Conservation (phyloP, 2,888 invertebrate species). For the Archips xylosteana region DNA sequence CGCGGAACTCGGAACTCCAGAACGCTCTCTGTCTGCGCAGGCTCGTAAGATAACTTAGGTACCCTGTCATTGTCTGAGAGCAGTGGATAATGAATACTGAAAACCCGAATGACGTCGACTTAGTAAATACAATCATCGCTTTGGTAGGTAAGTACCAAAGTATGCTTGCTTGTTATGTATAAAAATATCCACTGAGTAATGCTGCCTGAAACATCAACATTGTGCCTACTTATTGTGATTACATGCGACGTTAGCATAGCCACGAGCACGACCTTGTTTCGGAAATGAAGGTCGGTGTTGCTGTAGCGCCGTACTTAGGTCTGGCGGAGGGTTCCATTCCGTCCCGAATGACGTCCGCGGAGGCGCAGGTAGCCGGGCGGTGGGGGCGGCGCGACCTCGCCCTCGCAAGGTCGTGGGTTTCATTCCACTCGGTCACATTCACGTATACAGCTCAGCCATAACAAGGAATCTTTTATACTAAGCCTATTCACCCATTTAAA, state of each 20-base stretch:
- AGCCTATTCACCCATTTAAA: conserved; percentile 44
- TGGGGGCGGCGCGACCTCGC: conserved; percentile 72
- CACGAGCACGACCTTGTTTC: conserved; percentile 49
- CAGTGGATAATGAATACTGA: background rate
- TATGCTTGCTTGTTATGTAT: background rate
- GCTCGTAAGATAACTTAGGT: background rate
- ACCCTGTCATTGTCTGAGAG: background rate
- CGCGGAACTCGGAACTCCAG: too few species aligned
- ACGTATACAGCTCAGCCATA: conserved; percentile 62
- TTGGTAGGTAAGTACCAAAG: background rate
- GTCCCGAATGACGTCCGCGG: conserved; percentile 69
- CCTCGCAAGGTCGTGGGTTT: conserved; percentile 76
- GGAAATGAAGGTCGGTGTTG: conserved; percentile 50
- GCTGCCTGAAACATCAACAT: conserved; percentile 10
- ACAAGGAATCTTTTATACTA: conserved; percentile 71
- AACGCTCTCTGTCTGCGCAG: background rate
- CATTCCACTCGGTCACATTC: conserved; percentile 72
- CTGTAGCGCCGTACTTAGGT: conserved; percentile 43
- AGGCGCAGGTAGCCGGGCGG: conserved; percentile 66
- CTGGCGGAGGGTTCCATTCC: conserved; percentile 50
- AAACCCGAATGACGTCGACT: background rate
- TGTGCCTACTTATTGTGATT: conserved; percentile 38
- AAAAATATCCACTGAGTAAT: background rate
- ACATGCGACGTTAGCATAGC: conserved; percentile 39
- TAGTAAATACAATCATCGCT: background rate